phyloP scores from a whole-genome alignment of 2,888 invertebrate species.

The Dryadula phaetusa region DNA sequence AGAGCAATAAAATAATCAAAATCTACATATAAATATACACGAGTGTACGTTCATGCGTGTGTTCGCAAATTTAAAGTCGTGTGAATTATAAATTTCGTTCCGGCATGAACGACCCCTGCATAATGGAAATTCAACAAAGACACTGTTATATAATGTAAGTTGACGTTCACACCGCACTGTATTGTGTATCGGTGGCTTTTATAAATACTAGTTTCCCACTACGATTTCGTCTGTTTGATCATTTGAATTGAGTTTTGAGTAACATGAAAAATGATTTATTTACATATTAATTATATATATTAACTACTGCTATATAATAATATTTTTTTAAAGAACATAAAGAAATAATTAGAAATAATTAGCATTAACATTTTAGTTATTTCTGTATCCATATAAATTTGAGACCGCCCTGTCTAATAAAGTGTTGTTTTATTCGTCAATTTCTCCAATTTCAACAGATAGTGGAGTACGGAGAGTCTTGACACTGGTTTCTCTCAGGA shows the following conservation, averaged over 20 bases:
- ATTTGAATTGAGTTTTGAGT: neutral
- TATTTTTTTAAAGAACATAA: too few relatives aligned
- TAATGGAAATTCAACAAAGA: slow-evolving; percentile 38
- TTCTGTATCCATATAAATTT: too few relatives aligned
- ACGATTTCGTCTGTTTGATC: neutral
- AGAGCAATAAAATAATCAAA: neutral
- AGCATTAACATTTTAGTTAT: too few relatives aligned
- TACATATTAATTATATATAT: too few relatives aligned
- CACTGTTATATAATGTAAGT: slow-evolving; percentile 32
- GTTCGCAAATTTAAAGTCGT: slow-evolving; percentile 10
- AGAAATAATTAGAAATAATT: too few relatives aligned
- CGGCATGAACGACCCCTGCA: slow-evolving; percentile 31
- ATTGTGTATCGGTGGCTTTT: slow-evolving; percentile 17
- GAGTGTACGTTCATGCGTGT: slow-evolving; percentile 6
- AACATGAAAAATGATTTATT: neutral
- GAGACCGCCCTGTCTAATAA: too few relatives aligned
- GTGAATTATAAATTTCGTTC: slow-evolving; percentile 36
- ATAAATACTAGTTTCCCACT: neutral
- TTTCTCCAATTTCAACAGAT: too few relatives aligned
- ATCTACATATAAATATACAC: neutral
- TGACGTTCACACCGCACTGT: slow-evolving; percentile 16
- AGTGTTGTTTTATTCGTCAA: too few relatives aligned
- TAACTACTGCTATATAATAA: too few relatives aligned
- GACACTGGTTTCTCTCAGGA: too few relatives aligned
- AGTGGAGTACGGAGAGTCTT: too few relatives aligned